Evolutionary conservation across 1,140 invertebrate species (phyloP).

Genomic region (Aphaenogaster ashmeadi): DNA sequence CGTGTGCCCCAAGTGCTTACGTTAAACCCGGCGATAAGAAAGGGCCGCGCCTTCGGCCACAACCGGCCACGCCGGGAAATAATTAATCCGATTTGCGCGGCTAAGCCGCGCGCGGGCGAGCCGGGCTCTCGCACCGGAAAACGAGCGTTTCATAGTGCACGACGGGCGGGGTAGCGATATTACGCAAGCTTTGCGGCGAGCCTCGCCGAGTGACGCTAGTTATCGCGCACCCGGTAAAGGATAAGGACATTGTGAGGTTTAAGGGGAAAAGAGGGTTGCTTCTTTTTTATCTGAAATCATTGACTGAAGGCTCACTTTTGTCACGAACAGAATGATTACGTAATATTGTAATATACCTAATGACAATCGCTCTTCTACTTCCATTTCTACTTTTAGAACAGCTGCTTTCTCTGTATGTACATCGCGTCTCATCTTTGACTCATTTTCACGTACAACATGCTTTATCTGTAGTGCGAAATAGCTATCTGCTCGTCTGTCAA

Average conservation of each 20-base stretch:
- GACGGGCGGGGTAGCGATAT: background rate
- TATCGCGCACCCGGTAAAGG: background rate
- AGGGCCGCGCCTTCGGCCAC: slow-evolving; percentile 44
- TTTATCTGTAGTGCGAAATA: too few relatives aligned
- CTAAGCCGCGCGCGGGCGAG: slow-evolving; percentile 28
- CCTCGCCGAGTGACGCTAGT: background rate
- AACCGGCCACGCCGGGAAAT: slow-evolving; percentile 45
- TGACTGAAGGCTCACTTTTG: background rate
- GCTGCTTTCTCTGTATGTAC: too few relatives aligned
- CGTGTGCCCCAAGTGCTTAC: slow-evolving; percentile 23
- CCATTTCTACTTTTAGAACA: too few relatives aligned
- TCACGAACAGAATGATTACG: background rate
- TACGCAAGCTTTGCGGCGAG: slow-evolving; percentile 2
- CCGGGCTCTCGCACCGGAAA: slow-evolving; percentile 12
- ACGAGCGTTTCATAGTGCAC: slow-evolving; percentile 50
- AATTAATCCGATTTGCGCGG: slow-evolving; percentile 63
- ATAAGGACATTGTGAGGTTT: too few relatives aligned
- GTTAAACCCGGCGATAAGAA: slow-evolving; percentile 56
- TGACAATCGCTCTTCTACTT: too few relatives aligned
- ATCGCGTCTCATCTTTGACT: too few relatives aligned
- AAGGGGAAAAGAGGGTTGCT: background rate
- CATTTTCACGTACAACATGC: too few relatives aligned
- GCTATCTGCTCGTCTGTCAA: too few relatives aligned
- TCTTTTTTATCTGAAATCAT: background rate
- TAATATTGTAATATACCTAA: background rate